phyloP scores from a whole-genome alignment of 2,888 invertebrate species.

The Drosophila subsilvestris region DNA sequence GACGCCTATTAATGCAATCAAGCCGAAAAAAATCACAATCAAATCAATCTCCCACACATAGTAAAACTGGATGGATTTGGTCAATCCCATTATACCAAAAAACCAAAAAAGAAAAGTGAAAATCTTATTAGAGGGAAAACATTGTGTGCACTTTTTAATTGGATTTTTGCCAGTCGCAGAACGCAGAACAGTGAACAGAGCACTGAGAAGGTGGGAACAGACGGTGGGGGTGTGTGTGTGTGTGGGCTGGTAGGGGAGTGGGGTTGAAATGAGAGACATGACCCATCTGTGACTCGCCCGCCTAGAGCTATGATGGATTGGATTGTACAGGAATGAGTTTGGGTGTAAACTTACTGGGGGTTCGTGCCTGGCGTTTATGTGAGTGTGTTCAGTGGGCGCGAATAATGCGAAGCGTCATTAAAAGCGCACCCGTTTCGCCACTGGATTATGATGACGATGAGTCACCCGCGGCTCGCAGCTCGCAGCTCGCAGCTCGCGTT shows the following conservation, averaged over 20 bases:
- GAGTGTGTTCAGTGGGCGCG: slow-evolving; percentile 67
- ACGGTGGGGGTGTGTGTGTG: slow-evolving; percentile 5
- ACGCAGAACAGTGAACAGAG: neutral
- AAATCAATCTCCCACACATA: slow-evolving; percentile 4
- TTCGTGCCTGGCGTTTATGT: slow-evolving; percentile 16
- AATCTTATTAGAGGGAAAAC: slow-evolving; percentile 64
- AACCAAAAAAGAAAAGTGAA: slow-evolving; percentile 58
- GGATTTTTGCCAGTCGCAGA: slow-evolving; percentile 65
- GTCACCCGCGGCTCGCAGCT: slow-evolving; percentile 68
- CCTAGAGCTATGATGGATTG: slow-evolving; percentile 43
- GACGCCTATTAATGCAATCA: neutral
- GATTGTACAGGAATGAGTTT: slow-evolving; percentile 15
- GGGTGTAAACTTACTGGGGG: neutral
- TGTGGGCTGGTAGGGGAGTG: neutral
- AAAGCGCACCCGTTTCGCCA: slow-evolving; percentile 64
- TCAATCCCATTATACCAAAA: slow-evolving; percentile 13
- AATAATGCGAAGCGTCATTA: slow-evolving; percentile 75
- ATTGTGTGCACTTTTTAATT: slow-evolving; percentile 72
- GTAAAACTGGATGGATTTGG: slow-evolving; percentile 10
- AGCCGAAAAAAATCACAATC: slow-evolving; percentile 19
- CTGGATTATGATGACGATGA: slow-evolving; percentile 66
- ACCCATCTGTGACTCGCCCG: slow-evolving; percentile 50
- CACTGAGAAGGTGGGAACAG: neutral
- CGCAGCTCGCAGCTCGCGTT: slow-evolving; percentile 49
- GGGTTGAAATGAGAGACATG: slow-evolving; percentile 35